Conservation (phyloP, 2,113 vertebrate species). For the Hypanus sabinus region DNA sequence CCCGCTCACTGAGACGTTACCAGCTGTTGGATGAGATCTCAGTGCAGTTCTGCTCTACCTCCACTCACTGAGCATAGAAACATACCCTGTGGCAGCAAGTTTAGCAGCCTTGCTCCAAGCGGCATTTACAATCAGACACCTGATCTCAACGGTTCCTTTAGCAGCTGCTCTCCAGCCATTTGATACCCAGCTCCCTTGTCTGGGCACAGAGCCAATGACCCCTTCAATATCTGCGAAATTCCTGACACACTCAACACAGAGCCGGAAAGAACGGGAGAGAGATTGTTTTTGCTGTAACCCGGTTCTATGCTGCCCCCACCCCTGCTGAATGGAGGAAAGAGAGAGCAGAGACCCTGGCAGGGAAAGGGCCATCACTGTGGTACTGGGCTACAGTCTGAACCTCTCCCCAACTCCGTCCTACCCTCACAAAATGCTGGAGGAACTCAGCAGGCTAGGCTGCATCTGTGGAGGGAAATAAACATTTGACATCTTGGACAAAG, state of each 20-base stretch:
- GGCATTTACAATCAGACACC: neutral
- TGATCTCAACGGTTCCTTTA: neutral
- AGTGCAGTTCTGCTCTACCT: neutral
- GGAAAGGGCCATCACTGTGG: no score
- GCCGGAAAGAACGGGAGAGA: neutral
- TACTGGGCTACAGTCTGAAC: neutral
- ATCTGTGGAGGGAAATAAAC: no score
- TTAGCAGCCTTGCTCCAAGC: neutral
- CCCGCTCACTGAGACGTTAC: neutral
- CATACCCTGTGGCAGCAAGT: neutral
- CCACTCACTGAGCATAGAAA: neutral
- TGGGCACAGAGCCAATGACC: neutral
- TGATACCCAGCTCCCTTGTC: neutral
- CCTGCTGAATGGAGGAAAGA: neutral
- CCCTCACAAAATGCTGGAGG: no score
- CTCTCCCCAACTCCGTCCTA: neutral
- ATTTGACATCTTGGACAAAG: no score
- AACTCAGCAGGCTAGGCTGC: no score
- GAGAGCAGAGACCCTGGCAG: neutral
- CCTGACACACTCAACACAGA: neutral
- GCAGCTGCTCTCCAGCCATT: neutral
- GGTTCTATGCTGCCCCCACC: neutral
- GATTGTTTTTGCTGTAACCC: neutral
- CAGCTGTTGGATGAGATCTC: neutral
- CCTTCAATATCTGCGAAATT: neutral